Conservation (phyloP, 2,888 invertebrate species). For the Hemithea aestivaria region DNA sequence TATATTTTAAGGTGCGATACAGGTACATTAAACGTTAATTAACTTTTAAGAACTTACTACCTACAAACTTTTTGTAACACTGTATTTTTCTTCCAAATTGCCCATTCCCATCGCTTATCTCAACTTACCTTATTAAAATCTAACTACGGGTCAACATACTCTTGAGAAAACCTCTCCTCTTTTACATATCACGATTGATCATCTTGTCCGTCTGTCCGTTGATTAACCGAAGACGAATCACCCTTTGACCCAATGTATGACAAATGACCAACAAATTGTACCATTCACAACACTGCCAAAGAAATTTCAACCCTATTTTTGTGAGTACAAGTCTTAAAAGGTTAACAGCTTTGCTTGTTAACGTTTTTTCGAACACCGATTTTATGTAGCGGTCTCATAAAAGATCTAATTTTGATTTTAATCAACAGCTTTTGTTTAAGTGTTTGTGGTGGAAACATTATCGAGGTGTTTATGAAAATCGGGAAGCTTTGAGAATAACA, state of each 20-base stretch:
- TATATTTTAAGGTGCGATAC: too few relatives aligned
- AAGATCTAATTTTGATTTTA: conserved; percentile 26
- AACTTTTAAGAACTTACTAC: too few relatives aligned
- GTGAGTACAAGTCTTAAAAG: conserved; percentile 9
- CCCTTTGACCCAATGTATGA: conserved; percentile 60
- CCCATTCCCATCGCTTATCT: too few relatives aligned
- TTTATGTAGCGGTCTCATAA: conserved; percentile 28
- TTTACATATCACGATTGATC: conserved; percentile 56
- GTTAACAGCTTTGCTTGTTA: conserved; percentile 14
- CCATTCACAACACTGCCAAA: conserved; percentile 22
- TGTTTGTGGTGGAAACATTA: conserved; percentile 10
- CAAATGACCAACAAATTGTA: conserved; percentile 58
- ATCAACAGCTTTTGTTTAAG: conserved; percentile 19
- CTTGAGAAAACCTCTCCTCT: conserved; percentile 22
- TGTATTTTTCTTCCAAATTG: too few relatives aligned
- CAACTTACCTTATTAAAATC: conserved; percentile 8
- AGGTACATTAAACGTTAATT: too few relatives aligned
- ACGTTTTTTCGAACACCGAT: conserved; percentile 14
- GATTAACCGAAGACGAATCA: conserved; percentile 61
- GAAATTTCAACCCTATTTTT: conserved; percentile 22
- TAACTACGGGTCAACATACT: conserved; percentile 23
- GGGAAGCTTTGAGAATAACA: conserved; percentile 2
- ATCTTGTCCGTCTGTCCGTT: conserved; percentile 51
- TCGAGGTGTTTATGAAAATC: conserved; percentile 3
- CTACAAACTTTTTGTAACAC: too few relatives aligned